Percentiles rank a stretch among this genome's conserved stretches.
Conservation (phyloP, 2,113 vertebrate species). For the Myiagra hebetior region DNA sequence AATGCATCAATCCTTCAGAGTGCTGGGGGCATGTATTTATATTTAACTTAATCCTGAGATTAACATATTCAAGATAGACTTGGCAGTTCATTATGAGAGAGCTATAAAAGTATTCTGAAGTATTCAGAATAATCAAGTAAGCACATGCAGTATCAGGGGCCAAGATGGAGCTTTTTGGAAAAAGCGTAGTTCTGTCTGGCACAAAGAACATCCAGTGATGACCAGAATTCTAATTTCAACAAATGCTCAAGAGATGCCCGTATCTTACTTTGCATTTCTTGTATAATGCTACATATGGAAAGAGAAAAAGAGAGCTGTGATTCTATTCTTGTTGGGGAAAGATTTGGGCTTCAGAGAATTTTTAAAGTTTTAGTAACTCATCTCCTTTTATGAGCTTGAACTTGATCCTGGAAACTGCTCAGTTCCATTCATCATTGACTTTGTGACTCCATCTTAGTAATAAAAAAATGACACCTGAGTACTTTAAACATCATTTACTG, state of each 20-base stretch:
- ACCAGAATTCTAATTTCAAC: not conserved
- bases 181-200: not conserved
- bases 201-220: not conserved
- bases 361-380: not conserved
- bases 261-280: not conserved
- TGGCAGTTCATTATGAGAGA: not conserved
- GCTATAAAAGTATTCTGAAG: not conserved
- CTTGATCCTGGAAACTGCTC: not conserved
- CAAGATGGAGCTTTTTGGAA: not conserved
- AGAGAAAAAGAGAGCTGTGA: not conserved
- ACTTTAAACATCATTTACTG: not conserved
- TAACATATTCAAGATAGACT: not conserved
- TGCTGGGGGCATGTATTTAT: not conserved
- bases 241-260: not conserved
- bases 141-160: not conserved
- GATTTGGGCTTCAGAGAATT: not conserved
- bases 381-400: not conserved
- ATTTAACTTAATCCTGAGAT: not conserved
- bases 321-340: not conserved
- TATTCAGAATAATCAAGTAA: slow-evolving; percentile 12
- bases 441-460: not conserved
- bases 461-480: not conserved
- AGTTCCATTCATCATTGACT: not conserved
- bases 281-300: not conserved
- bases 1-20: not conserved